These are phyloP conservation scores for Cynopterus brachyotis DNA, from an alignment of 2,113 vertebrate genomes.

Conservation along the genomic window DNA sequence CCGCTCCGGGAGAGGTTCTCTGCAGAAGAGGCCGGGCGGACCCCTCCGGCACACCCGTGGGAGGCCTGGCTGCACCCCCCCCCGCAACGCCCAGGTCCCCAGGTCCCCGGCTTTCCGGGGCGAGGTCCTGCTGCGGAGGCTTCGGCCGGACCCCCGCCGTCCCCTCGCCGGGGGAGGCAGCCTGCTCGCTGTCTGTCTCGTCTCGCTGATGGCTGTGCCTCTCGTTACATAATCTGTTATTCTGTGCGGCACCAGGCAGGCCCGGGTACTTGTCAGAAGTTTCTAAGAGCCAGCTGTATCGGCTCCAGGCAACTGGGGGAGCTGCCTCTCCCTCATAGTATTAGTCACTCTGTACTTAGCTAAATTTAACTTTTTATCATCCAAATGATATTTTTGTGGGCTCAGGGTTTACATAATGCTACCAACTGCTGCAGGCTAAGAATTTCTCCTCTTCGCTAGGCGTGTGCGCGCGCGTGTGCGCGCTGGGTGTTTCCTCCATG, in stretches of 20 bases:
- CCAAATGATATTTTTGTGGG: slow-evolving; percentile 80
- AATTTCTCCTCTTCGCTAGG: slow-evolving; percentile 51
- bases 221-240: slow-evolving; percentile 75
- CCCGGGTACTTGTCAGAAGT: slow-evolving; percentile 75
- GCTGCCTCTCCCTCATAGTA: slow-evolving; percentile 74
- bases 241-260: slow-evolving; percentile 47
- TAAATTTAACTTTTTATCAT: slow-evolving; percentile 82
- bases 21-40: neutral
- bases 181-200: neutral
- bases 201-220: neutral
- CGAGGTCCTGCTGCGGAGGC: neutral
- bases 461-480: neutral
- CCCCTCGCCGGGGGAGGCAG: neutral
- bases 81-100: neutral
- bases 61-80: fast-evolving
- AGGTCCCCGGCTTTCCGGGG: neutral
- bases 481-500: neutral
- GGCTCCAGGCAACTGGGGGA: slow-evolving; percentile 76
- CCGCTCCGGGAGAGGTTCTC: neutral
- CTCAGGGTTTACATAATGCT: slow-evolving; percentile 76
- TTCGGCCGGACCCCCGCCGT: neutral
- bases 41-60: fast-evolving
- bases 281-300: slow-evolving; percentile 76
- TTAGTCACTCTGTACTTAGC: slow-evolving; percentile 81
- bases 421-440: slow-evolving; percentile 78